Evolutionary conservation across 2,888 invertebrate genomes (phyloP), one percentile per base, ranked within the genome.

Genomic region (Trachelus iudaicus): DNA sequence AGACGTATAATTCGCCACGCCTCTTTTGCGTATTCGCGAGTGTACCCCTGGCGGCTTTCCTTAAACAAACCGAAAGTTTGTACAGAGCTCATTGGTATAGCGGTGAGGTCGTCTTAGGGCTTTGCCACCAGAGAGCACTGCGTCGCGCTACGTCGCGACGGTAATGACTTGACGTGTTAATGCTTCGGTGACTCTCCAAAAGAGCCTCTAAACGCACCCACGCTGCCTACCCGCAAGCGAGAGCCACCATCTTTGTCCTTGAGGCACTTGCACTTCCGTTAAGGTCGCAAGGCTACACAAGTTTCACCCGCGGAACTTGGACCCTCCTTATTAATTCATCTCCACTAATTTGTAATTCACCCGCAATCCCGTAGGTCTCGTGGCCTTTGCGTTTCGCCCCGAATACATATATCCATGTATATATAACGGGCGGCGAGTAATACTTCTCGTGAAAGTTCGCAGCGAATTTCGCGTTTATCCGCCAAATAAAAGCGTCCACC

Each of bases 31-130:
- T 88, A 85, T 87, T 84, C 83, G 81, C 75, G 76, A 75, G 33
- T 77, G 37, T 68, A 69, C 75, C 33, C 35, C 6, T 80, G 82
- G 78, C 81, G 85, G 83, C 87, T 88, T 85, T 81, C 85, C 87
- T 87, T 87, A 82, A 87, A 86, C 87, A 88, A 83, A 88, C 87
- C 84, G 77, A 86, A 86, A 87, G 85, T 88, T 83, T 82, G 82
- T 83, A 78, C 80, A 79, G 79, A 81, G 79, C 83, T 81, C 81
- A 71, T 81, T 83, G 83, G 81, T 2, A 30, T 6, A 34, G 37
- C 4, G 34, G 35, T 9, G 35, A 15, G 74, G 74, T 34, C 74
- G 74, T 74, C 74, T 74, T 34, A 34, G 13, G 6, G 35, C 30
- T 74, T 11, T 74, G 23, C 37, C 56, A 56, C 56, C 23, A 56